These are phyloP conservation scores for Tupaia tana DNA, from an alignment of 2,113 vertebrate species.

Conservation along the genomic window DNA sequence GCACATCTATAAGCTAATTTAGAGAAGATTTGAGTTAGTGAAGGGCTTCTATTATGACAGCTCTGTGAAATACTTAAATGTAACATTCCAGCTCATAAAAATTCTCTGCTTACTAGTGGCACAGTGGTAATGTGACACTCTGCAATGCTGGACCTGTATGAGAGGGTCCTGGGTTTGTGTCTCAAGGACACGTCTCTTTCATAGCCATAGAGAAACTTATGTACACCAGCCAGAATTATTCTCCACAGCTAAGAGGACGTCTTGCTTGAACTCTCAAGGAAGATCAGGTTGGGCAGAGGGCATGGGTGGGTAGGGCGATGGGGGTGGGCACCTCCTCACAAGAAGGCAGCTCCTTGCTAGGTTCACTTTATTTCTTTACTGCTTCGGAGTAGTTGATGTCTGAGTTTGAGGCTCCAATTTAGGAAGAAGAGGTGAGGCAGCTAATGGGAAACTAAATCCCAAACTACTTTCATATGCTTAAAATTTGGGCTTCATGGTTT, in stretches of 20 bases:
- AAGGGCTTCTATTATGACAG: conserved; percentile 46
- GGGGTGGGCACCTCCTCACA: neutral
- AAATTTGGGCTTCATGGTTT: neutral
- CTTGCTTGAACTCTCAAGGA: neutral
- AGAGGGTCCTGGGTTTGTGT: too few relatives aligned
- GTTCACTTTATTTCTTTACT: neutral
- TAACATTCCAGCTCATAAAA: conserved; percentile 4
- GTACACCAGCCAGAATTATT: neutral
- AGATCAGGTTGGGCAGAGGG: neutral
- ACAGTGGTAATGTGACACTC: too few relatives aligned
- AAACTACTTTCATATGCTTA: neutral
- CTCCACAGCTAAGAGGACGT: neutral
- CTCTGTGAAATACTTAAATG: conserved; percentile 20
- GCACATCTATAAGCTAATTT: neutral
- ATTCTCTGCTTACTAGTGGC: neutral
- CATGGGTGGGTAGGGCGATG: neutral
- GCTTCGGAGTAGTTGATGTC: neutral
- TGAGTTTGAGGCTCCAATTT: neutral
- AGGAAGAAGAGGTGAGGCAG: neutral
- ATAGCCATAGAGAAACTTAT: neutral
- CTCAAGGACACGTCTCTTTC: neutral
- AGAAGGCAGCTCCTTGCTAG: rapidly evolving
- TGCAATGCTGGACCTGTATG: too few relatives aligned
- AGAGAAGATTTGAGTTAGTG: neutral
- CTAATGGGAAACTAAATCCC: neutral